Base-by-base conservation (phyloP, 2,113 vertebrate species). In the Pipa parva region DNA sequence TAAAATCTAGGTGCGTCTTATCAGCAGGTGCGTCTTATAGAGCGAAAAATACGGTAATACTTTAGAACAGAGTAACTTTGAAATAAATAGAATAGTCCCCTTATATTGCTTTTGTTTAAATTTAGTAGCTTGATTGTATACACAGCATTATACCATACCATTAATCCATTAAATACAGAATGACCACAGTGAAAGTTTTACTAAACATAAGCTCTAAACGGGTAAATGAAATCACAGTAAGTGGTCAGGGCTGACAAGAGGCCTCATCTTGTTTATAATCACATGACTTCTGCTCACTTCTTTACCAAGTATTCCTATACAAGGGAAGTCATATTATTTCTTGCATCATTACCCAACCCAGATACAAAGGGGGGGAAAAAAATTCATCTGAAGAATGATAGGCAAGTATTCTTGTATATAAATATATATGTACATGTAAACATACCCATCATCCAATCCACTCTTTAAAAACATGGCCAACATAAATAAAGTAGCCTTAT, bases 381-480 rank as follows among this genome's bases (percentile, higher is more conserved):
- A 45, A 57, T 54, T 69, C 66, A 69, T 69, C n/a, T 65, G 48
- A 61, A 54, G 58, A 60, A 61, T 45, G 25, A 42, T 13, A 9
- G 36, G 58, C 15, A 52, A 29, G 46, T 31, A 31, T 61, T 42
- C 45, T 61, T 61, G 28, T 57, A 54, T 29, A 54, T 55, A 55
- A n/a, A 42, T 42, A 15, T 49, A n/a, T 61, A 69, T 67, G 52
- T 58, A 67, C 63, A 67, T n/a, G 2, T 65, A 11, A 29, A 29
- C 36, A 11, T 17, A 49, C 56, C 48, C 5, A 28, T 45, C 58
- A 69, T 60, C 13, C 49, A 69, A 61, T 69, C 66, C 31, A 48
- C 66, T 52, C 49, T 69, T 42, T 69, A 69, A 45, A 59, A 69
- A 37, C 57, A 61, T 45, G 66, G 66, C 57, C 59, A 61, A 52